phyloP scores from a whole-genome alignment of 2,113 vertebrate genomes.

The Diadophis punctatus region DNA sequence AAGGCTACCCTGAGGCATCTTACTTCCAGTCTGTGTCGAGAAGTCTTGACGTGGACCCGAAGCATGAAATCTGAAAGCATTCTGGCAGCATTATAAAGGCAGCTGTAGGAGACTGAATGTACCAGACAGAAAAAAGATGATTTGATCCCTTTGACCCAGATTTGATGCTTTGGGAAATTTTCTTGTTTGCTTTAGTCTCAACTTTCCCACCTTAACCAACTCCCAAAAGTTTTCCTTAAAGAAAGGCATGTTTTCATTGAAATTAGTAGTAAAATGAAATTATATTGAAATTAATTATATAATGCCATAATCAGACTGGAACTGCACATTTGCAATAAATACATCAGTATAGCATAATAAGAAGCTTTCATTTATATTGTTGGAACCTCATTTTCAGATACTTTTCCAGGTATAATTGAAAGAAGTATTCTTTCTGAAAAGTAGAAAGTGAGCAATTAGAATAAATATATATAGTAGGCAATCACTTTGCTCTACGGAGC shows the following conservation, averaged over 20 bases:
- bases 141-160: slow-evolving; percentile 40
- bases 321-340: slow-evolving; percentile 15
- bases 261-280: background rate
- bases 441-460: background rate
- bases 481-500: background rate
- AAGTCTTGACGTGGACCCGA: slow-evolving; percentile 35
- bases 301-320: background rate
- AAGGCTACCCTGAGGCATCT: slow-evolving; percentile 57
- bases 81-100: slow-evolving; percentile 27
- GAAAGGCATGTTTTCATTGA: background rate
- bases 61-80: slow-evolving; percentile 48
- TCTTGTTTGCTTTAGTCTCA: slow-evolving; percentile 32
- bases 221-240: slow-evolving; percentile 42
- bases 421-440: background rate
- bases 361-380: background rate
- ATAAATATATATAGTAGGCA: background rate
- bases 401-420: background rate
- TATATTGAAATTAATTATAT: background rate
- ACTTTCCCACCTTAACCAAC: background rate
- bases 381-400: background rate
- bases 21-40: slow-evolving; percentile 12
- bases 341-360: background rate
- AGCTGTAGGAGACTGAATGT: slow-evolving; percentile 44
- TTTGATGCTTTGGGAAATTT: slow-evolving; percentile 37
- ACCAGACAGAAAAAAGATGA: slow-evolving; percentile 10